These are phyloP conservation scores for Oxyura jamaicensis DNA, from an alignment of 2,113 vertebrate genomes.

Conservation along the genomic window DNA sequence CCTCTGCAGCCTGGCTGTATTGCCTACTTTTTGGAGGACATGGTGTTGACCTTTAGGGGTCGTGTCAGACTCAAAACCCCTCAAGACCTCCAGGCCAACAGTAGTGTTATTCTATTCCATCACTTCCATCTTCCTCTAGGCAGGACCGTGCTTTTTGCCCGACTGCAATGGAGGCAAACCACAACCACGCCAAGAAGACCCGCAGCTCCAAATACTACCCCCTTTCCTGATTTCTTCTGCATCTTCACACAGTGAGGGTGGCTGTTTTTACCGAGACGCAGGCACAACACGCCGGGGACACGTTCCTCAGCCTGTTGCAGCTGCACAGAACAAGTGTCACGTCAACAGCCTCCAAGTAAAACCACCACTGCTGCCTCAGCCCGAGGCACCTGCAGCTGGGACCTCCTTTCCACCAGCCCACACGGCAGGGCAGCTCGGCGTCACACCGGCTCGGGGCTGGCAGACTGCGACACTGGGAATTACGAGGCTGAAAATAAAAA, in stretches of 20 bases:
- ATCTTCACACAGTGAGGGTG: not conserved
- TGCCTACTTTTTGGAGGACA: not conserved
- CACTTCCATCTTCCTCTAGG: not conserved
- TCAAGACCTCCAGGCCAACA: not conserved
- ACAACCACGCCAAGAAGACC: not conserved
- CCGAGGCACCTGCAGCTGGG: not conserved
- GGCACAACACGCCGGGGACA: not conserved
- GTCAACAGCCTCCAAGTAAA: not conserved
- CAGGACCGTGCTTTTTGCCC: not conserved
- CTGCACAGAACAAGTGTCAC: not conserved
- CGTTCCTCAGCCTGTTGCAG: not conserved
- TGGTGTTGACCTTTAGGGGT: not conserved
- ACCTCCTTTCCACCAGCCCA: not conserved
- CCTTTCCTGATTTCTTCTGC: not conserved
- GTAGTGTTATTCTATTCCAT: not conserved
- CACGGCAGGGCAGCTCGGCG: not conserved
- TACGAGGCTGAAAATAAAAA: not conserved
- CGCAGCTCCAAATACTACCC: not conserved
- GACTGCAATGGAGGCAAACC: not conserved
- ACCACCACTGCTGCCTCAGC: not conserved
- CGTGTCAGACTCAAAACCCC: not conserved
- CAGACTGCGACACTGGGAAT: not conserved
- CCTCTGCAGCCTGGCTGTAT: not conserved
- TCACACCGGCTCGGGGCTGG: slow-evolving; percentile 12
- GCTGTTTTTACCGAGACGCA: accelerated